A percentile compares a stretch with the other conserved stretches of the same genome.
Evolutionary conservation across 2,113 vertebrate species (phyloP).

Genomic region (Upupa epops): DNA sequence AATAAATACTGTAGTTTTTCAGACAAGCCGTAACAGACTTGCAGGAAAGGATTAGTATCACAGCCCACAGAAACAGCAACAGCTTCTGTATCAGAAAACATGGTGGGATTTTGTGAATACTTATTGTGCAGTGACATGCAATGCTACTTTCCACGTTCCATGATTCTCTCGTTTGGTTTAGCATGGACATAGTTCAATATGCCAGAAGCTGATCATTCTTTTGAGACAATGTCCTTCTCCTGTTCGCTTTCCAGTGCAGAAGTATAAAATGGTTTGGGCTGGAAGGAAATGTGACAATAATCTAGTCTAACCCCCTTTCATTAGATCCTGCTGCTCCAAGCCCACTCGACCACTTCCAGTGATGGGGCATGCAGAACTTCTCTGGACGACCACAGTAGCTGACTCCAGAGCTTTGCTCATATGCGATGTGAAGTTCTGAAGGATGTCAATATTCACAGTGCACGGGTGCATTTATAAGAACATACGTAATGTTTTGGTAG

Average conservation of each 20-base stretch:
- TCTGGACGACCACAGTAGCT: not conserved
- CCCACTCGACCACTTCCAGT: not conserved
- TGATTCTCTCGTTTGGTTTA: not conserved
- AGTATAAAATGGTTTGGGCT: not conserved
- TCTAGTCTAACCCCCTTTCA: not conserved
- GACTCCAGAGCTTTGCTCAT: not conserved
- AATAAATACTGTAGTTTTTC: not conserved
- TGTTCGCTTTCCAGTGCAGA: not conserved
- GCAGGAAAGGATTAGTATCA: not conserved
- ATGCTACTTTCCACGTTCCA: not conserved
- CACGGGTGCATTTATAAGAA: not conserved
- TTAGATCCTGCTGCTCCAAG: not conserved
- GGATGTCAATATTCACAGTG: not conserved
- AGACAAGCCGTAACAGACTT: not conserved
- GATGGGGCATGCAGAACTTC: not conserved
- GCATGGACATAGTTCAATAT: not conserved
- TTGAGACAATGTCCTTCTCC: not conserved
- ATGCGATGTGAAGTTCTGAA: not conserved
- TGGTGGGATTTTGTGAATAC: not conserved
- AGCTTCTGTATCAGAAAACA: not conserved
- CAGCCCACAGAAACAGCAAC: fast-evolving
- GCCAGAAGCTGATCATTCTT: not conserved
- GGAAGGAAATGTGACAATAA: not conserved
- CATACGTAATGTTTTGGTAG: not conserved
- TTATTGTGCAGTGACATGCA: not conserved